Evolutionary conservation across 2,888 invertebrate genomes (phyloP).

Genomic region (Eumerus sabulonum): DNA sequence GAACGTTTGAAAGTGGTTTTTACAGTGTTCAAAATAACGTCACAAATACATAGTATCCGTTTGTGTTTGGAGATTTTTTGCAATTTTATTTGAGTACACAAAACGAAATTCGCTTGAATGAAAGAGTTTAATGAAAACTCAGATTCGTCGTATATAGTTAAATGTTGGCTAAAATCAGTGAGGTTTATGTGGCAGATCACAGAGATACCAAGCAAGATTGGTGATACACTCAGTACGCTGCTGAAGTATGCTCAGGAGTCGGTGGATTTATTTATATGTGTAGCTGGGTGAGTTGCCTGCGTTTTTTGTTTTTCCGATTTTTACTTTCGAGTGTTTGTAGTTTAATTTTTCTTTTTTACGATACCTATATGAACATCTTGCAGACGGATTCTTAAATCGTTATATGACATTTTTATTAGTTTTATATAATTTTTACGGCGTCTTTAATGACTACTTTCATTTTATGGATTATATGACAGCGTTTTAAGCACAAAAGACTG

Average conservation of each 20-base stretch:
- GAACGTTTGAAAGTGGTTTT: conserved; percentile 1
- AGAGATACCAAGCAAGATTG: conserved; percentile 78
- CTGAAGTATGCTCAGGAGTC: conserved; percentile 79
- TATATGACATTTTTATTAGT: too few relatives aligned
- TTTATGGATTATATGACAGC: too few relatives aligned
- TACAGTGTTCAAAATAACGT: background rate
- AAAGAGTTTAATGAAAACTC: conserved; percentile 70
- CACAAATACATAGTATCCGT: background rate
- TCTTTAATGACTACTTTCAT: too few relatives aligned
- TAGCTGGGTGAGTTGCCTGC: conserved; percentile 76
- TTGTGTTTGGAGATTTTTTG: too few relatives aligned
- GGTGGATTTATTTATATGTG: conserved; percentile 78
- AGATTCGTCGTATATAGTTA: conserved; percentile 75
- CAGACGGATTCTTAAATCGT: too few relatives aligned
- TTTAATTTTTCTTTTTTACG: background rate
- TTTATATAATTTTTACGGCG: too few relatives aligned
- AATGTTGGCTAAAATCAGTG: conserved; percentile 76
- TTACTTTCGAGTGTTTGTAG: background rate
- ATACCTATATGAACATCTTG: background rate
- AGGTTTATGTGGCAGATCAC: conserved; percentile 79
- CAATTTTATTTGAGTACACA: too few relatives aligned
- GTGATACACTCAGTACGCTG: conserved; percentile 78
- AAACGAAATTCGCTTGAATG: conserved; percentile 49
- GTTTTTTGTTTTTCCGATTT: conserved; percentile 1
- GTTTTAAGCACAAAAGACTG: too few relatives aligned